Evolutionary conservation across 2,888 invertebrate species (phyloP).

Genomic region (Auanema freiburgensis): DNA sequence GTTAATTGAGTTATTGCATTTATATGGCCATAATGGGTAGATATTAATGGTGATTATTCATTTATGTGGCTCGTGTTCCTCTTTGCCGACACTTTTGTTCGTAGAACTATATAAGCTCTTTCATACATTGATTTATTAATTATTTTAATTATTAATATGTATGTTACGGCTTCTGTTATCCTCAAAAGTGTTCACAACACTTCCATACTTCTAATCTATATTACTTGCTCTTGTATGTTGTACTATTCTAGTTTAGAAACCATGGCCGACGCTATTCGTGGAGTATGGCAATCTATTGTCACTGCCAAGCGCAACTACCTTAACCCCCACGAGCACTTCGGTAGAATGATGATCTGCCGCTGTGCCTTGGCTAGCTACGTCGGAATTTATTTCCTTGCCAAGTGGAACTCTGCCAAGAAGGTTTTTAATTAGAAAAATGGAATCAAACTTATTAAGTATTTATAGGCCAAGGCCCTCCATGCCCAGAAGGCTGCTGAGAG

Average conservation of each 20-base stretch:
- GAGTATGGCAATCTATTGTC: conserved; percentile 54
- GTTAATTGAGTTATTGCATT: too few relatives aligned
- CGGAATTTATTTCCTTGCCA: conserved; percentile 52
- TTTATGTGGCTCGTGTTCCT: too few relatives aligned
- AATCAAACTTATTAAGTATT: neutral
- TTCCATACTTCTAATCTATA: neutral
- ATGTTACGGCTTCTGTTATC: too few relatives aligned
- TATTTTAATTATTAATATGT: too few relatives aligned
- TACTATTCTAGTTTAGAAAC: conserved; percentile 2
- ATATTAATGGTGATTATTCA: too few relatives aligned
- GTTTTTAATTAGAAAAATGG: conserved; percentile 19
- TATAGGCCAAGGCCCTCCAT: conserved; percentile 31
- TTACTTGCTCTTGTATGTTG: neutral
- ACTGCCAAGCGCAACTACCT: conserved; percentile 52
- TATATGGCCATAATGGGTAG: too few relatives aligned
- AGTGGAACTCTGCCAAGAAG: conserved; percentile 56
- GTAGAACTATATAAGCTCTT: too few relatives aligned
- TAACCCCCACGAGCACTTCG: conserved; percentile 61
- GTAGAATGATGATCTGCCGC: conserved; percentile 59
- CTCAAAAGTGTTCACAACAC: too few relatives aligned
- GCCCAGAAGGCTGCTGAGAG: conserved; percentile 38
- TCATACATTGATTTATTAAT: too few relatives aligned
- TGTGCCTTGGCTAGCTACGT: conserved; percentile 58
- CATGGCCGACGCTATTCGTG: conserved; percentile 57
- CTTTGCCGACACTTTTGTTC: too few relatives aligned